These are phyloP conservation scores for Muschampia plurimacula DNA, from an alignment of 2,888 invertebrate species.

Conservation along the genomic window DNA sequence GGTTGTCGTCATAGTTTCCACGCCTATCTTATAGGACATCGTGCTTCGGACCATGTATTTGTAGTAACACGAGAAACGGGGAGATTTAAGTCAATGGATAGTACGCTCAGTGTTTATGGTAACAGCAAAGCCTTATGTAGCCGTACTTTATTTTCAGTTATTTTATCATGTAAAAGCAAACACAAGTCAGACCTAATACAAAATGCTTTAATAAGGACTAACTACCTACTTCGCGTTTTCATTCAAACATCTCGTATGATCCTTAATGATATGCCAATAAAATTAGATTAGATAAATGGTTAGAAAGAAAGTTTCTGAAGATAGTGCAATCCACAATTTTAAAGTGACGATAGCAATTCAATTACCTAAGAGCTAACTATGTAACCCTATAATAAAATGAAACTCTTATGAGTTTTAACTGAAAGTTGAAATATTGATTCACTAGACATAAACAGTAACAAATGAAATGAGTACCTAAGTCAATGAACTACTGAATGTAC, in stretches of 20 bases:
- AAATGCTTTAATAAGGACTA: too few relatives aligned
- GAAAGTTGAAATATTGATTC: neutral
- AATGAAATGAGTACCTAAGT: neutral
- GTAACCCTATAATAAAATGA: too few relatives aligned
- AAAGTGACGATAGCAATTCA: too few relatives aligned
- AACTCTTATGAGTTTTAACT: neutral
- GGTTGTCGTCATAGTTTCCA: slow-evolving; percentile 59
- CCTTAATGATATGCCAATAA: too few relatives aligned
- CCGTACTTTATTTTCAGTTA: slow-evolving; percentile 1
- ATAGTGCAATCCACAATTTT: too few relatives aligned
- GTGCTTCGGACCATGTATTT: slow-evolving; percentile 15
- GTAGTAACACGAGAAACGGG: slow-evolving; percentile 8
- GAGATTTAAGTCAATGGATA: slow-evolving; percentile 21
- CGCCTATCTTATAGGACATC: slow-evolving; percentile 64
- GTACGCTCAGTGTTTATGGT: neutral
- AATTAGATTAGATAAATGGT: too few relatives aligned
- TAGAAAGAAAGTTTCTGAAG: too few relatives aligned
- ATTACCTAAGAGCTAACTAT: too few relatives aligned
- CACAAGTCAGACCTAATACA: neutral
- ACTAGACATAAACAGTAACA: neutral
- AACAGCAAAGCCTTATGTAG: slow-evolving; percentile 6
- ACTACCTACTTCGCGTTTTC: too few relatives aligned
- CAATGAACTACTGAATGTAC: neutral
- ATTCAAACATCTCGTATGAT: too few relatives aligned
- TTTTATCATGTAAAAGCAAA: neutral